Conservation (phyloP, 2,888 invertebrate species). For the Rhorus exstirpatorius region DNA sequence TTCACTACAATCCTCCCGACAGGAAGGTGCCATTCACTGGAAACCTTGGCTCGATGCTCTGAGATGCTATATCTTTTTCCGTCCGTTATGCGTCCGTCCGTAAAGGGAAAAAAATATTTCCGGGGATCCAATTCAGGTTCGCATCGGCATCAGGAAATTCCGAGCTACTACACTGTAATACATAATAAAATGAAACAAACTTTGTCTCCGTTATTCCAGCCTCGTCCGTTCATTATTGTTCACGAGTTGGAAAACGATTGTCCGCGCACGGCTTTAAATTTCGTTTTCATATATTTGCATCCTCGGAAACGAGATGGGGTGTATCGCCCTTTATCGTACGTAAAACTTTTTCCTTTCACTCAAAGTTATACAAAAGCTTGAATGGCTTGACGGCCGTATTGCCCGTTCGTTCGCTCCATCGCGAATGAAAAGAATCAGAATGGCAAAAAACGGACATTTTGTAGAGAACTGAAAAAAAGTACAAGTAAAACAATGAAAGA, state of each 20-base stretch:
- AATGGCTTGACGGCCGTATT: background rate
- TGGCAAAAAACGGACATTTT: slow-evolving; percentile 35
- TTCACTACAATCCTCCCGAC: slow-evolving; percentile 3
- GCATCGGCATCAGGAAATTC: background rate
- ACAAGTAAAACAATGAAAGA: slow-evolving; percentile 10
- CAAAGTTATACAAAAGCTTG: slow-evolving; percentile 31
- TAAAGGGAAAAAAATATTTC: background rate
- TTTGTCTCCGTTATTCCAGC: slow-evolving; percentile 2
- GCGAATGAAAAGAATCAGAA: slow-evolving; percentile 9
- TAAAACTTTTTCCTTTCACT: slow-evolving; percentile 48
- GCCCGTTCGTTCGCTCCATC: background rate
- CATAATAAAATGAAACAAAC: slow-evolving; percentile 1
- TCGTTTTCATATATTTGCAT: slow-evolving; percentile 36
- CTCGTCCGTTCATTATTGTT: slow-evolving; percentile 13
- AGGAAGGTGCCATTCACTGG: background rate
- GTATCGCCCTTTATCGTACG: slow-evolving; percentile 8
- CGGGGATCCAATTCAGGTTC: background rate
- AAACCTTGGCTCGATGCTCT: slow-evolving; percentile 22
- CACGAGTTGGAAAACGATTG: slow-evolving; percentile 30
- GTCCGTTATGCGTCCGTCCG: background rate
- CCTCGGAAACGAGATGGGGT: slow-evolving; percentile 2
- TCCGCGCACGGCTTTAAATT: slow-evolving; percentile 26
- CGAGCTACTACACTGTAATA: background rate
- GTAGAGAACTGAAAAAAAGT: slow-evolving; percentile 9
- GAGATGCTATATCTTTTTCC: background rate